Base-by-base conservation (phyloP, 2,797 vertebrate genomes). In the Dromococcyx pavoninus region DNA sequence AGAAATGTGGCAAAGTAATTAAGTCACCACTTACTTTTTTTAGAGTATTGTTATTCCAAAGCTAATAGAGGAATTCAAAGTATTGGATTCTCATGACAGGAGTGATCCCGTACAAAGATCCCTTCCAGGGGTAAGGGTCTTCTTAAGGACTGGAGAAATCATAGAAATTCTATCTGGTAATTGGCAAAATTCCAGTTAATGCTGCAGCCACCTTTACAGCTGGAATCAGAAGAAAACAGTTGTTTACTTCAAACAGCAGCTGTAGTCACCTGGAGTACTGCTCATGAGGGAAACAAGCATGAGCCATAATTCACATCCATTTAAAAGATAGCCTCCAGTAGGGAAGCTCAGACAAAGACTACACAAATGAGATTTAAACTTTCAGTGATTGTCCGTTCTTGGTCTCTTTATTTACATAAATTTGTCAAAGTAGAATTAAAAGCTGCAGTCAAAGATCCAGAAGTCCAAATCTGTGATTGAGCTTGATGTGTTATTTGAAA, bases 351-450 rank as follows among this genome's bases (percentile, higher is more conserved):
- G 84, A n/a, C 81, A 95, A 96, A 93, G 43, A 94, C 92, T 79
- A 72, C 83, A 91, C 91, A 89, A 94, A 95, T 96, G 93, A 89
- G 93, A 70, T 94, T 73, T 80, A 95, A 74, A 67, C 60, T 95
- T 88, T 56, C 64, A 88, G 74, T 86, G 61, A 28, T 50, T 91
- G 87, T 78, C 93, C 56, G 0, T 94, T 97, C 91, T 77, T 22
- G 89, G 69, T 67, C 82, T 80, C 28, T 89, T 96, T 93, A 91
- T 94, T 97, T 95, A 92, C 92, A 82, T 81, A 82, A 70, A 95
- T 96, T 97, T 94, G 69, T 94, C 93, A 91, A 95, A 89, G 66
- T 13, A 74, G 73, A 90, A 94, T 95, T 94, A 96, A 95, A 94
- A 95, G 88, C 84, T 57, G 64, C 60, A 69, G 72, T 85, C 92